phyloP scores from a whole-genome alignment of 2,888 invertebrate genomes.

The Sesia apiformis region DNA sequence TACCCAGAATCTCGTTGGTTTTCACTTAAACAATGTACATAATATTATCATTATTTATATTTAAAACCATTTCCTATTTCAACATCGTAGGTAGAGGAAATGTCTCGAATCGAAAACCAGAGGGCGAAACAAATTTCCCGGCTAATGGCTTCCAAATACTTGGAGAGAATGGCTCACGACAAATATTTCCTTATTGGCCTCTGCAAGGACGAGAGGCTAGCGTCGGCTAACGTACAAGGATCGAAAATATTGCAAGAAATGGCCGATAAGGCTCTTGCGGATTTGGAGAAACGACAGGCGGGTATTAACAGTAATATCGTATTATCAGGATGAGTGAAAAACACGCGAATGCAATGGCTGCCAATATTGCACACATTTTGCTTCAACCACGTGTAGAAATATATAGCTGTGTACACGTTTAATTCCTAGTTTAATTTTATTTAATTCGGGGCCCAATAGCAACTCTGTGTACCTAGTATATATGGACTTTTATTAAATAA shows the following conservation, averaged over 20 bases:
- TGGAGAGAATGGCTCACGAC: constrained; percentile 66
- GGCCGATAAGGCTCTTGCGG: constrained; percentile 47
- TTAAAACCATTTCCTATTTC: constrained; percentile 6
- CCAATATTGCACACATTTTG: not conserved
- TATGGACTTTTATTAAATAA: too few relatives aligned
- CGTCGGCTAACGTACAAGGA: constrained; percentile 55
- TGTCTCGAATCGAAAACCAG: constrained; percentile 53
- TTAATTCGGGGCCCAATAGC: not conserved
- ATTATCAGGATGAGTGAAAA: too few relatives aligned
- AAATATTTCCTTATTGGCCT: constrained; percentile 58
- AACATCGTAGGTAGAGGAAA: constrained; percentile 44
- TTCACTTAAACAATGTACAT: not conserved
- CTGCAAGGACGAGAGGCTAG: constrained; percentile 54
- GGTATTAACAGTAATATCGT: not conserved
- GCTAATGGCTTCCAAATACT: constrained; percentile 64
- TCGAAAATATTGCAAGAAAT: constrained; percentile 45
- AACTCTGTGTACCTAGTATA: too few relatives aligned
- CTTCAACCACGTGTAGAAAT: not conserved
- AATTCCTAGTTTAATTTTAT: not conserved
- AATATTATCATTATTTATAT: not conserved
- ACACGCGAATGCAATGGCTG: not conserved
- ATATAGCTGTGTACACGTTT: not conserved
- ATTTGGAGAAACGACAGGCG: constrained; percentile 57
- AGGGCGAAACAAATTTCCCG: constrained; percentile 48
- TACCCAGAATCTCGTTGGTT: too few relatives aligned